phyloP scores from a whole-genome alignment of 2,888 invertebrate genomes.

The Latrodectus elegans region DNA sequence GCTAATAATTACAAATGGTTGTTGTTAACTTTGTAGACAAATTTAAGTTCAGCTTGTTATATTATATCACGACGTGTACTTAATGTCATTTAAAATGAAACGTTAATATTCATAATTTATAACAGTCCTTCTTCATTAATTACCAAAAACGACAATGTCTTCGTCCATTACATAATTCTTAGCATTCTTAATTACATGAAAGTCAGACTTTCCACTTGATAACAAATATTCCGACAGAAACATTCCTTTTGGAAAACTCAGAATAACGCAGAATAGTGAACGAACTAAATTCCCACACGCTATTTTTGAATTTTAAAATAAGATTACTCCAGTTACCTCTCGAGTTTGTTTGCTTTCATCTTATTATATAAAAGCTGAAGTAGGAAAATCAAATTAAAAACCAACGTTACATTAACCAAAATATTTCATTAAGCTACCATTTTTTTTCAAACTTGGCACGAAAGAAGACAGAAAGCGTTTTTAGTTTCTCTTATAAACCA shows the following conservation, averaged over 20 bases:
- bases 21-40: too few relatives aligned
- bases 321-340: neutral
- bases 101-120: too few relatives aligned
- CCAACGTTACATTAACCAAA: conserved; percentile 33
- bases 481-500: neutral
- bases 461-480: conserved; percentile 20
- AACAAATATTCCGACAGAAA: neutral
- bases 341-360: neutral
- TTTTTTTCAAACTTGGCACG: neutral
- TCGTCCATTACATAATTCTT: neutral
- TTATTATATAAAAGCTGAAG: neutral
- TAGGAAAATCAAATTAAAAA: conserved; percentile 3
- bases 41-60: too few relatives aligned
- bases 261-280: neutral
- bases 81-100: too few relatives aligned
- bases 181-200: neutral
- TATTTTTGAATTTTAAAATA: neutral
- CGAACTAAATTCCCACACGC: neutral
- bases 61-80: too few relatives aligned
- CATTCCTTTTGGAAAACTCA: neutral
- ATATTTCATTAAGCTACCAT: conserved; percentile 44
- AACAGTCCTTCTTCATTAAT: too few relatives aligned
- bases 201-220: neutral
- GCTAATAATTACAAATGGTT: too few relatives aligned
- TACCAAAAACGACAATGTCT: too few relatives aligned